These are phyloP conservation scores for Phoxinus phoxinus DNA, from an alignment of 2,113 vertebrate species.

Conservation along the genomic window DNA sequence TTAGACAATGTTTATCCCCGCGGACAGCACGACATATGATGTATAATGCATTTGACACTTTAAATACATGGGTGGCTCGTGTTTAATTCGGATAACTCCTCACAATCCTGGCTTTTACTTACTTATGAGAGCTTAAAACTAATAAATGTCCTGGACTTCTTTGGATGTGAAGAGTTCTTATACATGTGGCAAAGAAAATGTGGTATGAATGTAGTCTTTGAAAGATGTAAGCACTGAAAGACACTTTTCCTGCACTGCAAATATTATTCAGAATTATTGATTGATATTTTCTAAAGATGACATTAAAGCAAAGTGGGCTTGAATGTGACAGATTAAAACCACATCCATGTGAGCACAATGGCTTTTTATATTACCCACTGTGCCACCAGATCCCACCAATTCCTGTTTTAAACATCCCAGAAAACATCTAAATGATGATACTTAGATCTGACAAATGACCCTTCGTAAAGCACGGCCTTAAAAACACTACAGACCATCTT, in stretches of 20 bases:
- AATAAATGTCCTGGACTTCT: slow-evolving; percentile 5
- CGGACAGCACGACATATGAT: slow-evolving; percentile 16
- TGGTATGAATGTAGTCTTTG: slow-evolving; percentile 2
- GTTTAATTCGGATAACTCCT: slow-evolving; percentile 15
- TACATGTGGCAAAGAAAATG: background rate
- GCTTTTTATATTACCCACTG: background rate
- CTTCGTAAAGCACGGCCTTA: background rate
- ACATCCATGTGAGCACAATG: background rate
- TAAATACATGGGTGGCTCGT: background rate
- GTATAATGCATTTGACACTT: slow-evolving; percentile 20
- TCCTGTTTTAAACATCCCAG: background rate
- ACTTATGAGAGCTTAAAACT: background rate
- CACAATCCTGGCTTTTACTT: slow-evolving; percentile 20
- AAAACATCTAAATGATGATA: slow-evolving; percentile 1
- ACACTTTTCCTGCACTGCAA: background rate
- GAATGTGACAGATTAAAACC: background rate
- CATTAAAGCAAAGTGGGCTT: background rate
- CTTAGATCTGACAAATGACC: background rate
- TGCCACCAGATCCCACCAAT: background rate
- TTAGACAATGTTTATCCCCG: slow-evolving; percentile 35
- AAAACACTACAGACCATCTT: background rate
- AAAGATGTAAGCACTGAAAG: background rate
- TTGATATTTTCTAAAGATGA: background rate
- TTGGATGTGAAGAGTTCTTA: background rate
- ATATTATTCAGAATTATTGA: background rate